Base-by-base conservation (phyloP, 1,140 invertebrate species). In the Idris sp. region DNA sequence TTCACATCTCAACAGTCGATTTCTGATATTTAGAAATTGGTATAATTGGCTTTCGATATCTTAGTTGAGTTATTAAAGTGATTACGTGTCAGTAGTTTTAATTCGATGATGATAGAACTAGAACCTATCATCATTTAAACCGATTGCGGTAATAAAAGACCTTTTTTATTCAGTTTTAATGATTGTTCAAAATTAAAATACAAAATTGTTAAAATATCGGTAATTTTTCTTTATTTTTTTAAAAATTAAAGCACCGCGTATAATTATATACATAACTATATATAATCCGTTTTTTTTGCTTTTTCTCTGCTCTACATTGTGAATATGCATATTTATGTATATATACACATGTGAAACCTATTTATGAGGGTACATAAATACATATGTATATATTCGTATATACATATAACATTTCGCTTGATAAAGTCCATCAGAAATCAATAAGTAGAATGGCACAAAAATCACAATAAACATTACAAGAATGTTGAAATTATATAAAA, bases 211-310 rank as follows among this genome's bases (percentile, higher is more conserved):
- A n/a, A n/a, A 36, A 59, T 38, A 41, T 51, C 44, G 13, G 26
- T n/a, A 30, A 48, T 22, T 15, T 7, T 36, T 51, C 44, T 9
- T 15, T n/a, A 30, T 38, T 22, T 15, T 7, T 36, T 51, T 61
- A 22, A 35, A 62, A 62, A 62, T 31, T 13, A 48, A 26, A 6
- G n/a, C 49, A 62, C 43, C 43, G 1, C 31, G 38, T 62, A 16
- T 10, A 35, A 61, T 62, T 59, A 53, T 58, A 33, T 38, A 53
- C 51, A 26, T 28, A 19, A 9, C 9, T 14, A 43, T 33, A 61
- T 74, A 67, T 61, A 74, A 62, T 74, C 22, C 56, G 51, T 19
- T 59, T n/a, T n/a, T n/a, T 69, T 62, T 49, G 41, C 19, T 41
- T 56, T 48, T 35, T 56, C 41, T 74, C 22, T 36, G 38, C 26